phyloP scores from a whole-genome alignment of 2,113 vertebrate genomes.

The Amphiprion percula region DNA sequence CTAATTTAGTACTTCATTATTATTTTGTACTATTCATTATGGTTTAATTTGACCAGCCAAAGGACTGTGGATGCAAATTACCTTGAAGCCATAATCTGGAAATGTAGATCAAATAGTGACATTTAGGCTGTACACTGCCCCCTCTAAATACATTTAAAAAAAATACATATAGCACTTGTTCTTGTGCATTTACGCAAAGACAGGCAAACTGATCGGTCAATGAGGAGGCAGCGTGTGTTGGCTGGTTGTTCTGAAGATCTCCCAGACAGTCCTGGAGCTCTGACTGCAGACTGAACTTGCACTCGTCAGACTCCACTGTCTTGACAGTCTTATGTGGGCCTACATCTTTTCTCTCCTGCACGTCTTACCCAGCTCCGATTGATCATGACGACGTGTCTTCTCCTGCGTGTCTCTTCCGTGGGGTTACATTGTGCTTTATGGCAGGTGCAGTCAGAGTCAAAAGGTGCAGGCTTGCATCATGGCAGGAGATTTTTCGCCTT shows the following conservation, averaged over 20 bases:
- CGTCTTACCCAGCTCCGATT: slow-evolving; percentile 42
- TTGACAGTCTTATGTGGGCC: slow-evolving; percentile 39
- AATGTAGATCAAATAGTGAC: too few species aligned
- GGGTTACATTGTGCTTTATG: slow-evolving; percentile 60
- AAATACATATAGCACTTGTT: neutral
- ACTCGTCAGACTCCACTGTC: slow-evolving; percentile 42
- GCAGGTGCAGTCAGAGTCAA: slow-evolving; percentile 61
- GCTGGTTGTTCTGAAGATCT: slow-evolving; percentile 23
- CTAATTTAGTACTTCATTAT: too few species aligned
- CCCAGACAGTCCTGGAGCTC: slow-evolving; percentile 39
- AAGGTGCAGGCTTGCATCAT: slow-evolving; percentile 35
- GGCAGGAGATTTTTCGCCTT: slow-evolving; percentile 41
- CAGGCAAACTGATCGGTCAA: slow-evolving; percentile 30
- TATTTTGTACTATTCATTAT: too few species aligned
- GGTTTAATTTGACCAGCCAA: too few species aligned
- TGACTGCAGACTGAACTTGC: slow-evolving; percentile 45
- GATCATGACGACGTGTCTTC: slow-evolving; percentile 60
- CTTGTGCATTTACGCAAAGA: neutral
- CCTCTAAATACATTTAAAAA: neutral
- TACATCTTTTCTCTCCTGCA: slow-evolving; percentile 44
- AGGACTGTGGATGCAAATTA: too few species aligned
- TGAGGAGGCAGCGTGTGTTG: slow-evolving; percentile 10
- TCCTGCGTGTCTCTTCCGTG: slow-evolving; percentile 37
- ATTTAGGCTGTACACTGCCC: too few species aligned
- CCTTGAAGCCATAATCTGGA: too few species aligned